Percentiles rank a stretch among this genome's conserved stretches.
Conservation (phyloP, 2,797 vertebrate species). For the Pagetopsis macropterus region DNA sequence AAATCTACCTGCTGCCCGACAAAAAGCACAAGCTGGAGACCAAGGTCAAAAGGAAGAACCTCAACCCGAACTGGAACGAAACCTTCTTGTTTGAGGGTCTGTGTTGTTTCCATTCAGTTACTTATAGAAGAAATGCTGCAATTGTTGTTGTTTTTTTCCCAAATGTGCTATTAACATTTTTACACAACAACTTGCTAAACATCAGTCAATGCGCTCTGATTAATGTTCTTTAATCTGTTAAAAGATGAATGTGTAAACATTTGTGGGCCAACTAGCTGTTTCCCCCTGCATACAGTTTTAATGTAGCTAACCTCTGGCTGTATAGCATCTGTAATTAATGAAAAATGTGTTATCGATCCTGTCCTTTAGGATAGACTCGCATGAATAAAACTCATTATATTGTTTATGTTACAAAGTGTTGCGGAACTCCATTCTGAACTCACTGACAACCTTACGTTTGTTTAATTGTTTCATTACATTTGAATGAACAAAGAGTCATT, state of each 20-base stretch:
- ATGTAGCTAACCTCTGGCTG: background rate
- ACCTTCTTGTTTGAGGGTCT: conserved; percentile 98
- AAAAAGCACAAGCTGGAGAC: conserved; percentile 99
- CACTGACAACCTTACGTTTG: background rate
- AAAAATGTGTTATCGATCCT: background rate
- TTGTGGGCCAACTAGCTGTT: background rate
- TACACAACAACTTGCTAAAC: background rate
- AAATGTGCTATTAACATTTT: no score
- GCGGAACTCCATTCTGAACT: background rate
- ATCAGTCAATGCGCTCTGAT: background rate
- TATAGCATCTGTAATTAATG: background rate
- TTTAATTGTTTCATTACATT: background rate
- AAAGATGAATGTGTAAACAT: background rate
- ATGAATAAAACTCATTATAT: no score
- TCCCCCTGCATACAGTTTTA: background rate
- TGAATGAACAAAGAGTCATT: conserved; percentile 12
- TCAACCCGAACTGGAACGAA: conserved; percentile 99
- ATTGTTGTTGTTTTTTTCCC: background rate
- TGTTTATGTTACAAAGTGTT: background rate
- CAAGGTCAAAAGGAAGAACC: conserved; percentile 99
- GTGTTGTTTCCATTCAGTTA: conserved; percentile 85
- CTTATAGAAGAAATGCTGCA: background rate
- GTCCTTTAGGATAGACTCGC: background rate
- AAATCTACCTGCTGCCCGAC: conserved; percentile 98
- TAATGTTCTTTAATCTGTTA: background rate